These are phyloP conservation scores for Heterochromis multidens DNA, from an alignment of 2,113 vertebrate species.

Conservation along the genomic window DNA sequence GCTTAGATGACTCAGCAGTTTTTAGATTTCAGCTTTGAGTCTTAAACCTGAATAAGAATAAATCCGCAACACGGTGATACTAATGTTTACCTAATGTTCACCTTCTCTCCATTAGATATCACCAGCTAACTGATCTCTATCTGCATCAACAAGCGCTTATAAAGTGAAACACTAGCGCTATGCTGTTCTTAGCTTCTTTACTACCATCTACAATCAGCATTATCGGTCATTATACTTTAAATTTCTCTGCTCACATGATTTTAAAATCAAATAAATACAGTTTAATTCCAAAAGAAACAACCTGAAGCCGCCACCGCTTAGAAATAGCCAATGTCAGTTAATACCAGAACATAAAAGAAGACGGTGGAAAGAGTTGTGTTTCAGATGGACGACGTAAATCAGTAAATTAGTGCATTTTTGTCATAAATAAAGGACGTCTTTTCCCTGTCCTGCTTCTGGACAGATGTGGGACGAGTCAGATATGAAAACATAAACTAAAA, in stretches of 20 bases:
- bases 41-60: not conserved
- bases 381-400: not conserved
- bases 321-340: not conserved
- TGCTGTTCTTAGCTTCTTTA: not conserved
- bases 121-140: not conserved
- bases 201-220: not conserved
- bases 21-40: not conserved
- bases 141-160: not conserved
- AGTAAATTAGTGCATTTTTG: slow-evolving; percentile 58
- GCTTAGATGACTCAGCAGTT: not conserved
- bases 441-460: not conserved
- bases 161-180: not conserved
- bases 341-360: not conserved
- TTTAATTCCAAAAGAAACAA: not conserved
- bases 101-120: not conserved
- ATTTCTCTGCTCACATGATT: not conserved
- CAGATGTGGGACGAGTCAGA: not conserved
- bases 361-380: not conserved
- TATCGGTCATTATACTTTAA: not conserved
- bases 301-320: not conserved
- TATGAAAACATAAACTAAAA: slow-evolving; percentile 17
- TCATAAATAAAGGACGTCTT: slow-evolving; percentile 52
- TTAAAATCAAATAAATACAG: not conserved
- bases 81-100: not conserved
- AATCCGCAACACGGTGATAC: not conserved